A percentile compares a stretch with the other conserved stretches of the same genome.
Evolutionary conservation across 2,797 vertebrate genomes (phyloP).

Genomic region (Tapirus indicus): DNA sequence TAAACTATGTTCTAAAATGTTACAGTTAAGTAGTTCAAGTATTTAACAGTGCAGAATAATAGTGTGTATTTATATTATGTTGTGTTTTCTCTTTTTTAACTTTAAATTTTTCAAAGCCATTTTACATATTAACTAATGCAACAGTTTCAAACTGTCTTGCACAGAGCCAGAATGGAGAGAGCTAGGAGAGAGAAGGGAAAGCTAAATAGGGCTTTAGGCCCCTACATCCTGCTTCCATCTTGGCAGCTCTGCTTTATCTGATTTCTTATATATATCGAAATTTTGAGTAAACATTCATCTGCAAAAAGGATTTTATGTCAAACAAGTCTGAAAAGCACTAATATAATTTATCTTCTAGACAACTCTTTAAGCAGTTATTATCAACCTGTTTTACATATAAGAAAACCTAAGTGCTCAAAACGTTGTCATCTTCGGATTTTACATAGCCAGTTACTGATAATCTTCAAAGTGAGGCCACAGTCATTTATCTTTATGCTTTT

Average conservation of each 20-base stretch:
- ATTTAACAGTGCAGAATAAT: background rate
- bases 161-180: background rate
- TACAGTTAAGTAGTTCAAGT: background rate
- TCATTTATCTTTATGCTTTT: background rate
- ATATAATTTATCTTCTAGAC: background rate
- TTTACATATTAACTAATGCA: background rate
- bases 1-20: slow-evolving; percentile 48
- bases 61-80: slow-evolving; percentile 4
- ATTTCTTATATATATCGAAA: background rate
- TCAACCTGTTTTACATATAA: slow-evolving; percentile 8
- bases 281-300: slow-evolving; percentile 51
- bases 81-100: background rate
- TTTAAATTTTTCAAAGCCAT: background rate
- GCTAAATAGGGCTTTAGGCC: background rate
- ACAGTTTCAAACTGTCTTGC: background rate
- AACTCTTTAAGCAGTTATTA: background rate
- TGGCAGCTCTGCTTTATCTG: background rate
- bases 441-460: background rate
- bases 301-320: background rate
- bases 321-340: slow-evolving; percentile 13
- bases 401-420: background rate
- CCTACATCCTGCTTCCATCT: background rate
- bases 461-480: background rate
- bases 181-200: background rate
- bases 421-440: slow-evolving; percentile 7